Base-by-base conservation (phyloP, 2,888 invertebrate genomes). In the Lasioglossum villosulum region DNA sequence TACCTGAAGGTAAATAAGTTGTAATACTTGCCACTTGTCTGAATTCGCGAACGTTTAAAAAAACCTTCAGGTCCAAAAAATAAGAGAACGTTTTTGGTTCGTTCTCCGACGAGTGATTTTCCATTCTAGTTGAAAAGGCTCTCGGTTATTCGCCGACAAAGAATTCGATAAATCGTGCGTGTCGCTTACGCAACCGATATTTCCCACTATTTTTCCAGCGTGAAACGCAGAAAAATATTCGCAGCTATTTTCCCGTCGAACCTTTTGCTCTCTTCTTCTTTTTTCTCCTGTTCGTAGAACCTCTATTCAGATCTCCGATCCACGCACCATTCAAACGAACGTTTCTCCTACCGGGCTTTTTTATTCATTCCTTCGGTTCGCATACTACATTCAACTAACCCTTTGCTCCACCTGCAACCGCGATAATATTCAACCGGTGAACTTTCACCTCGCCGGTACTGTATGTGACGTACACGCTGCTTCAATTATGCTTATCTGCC, bases 301-400 rank as follows among this genome's bases (percentile, higher is more conserved):
- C 45, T 68, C 52, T 68, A 75, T 75, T 52, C 78, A 73, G n/a
- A 70, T 70, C 73, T 76, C 75, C 72, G 71, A 39, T 78, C 39
- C 78, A 19, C 16, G 72, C n/a, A 56, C 56, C 78, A 78, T 78
- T 78, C 78, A 48, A 66, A 19, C 68, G 78, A 56, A 56, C 70
- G 70, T 78, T 78, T 39, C 70, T 56, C 30, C 78, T 30, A 10
- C 42, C 78, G 16, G 39, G 66, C 39, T 23, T 52, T 52, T 78
- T 82, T 73, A 73, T 73, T 82, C 72, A 73, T 78, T 78, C 66
- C 78, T 72, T n/a, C 78, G 52, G 39, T 30, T 56, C 56, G 56
- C 78, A 14, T 8, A 39, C 52, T 27, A 45, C 45, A 77, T 82
- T 82, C 81, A 52, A 30, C 81, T 66, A 78, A 73, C 81, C 73